Conservation (phyloP, 2,113 vertebrate genomes). For the Bambusicola thoracicus region DNA sequence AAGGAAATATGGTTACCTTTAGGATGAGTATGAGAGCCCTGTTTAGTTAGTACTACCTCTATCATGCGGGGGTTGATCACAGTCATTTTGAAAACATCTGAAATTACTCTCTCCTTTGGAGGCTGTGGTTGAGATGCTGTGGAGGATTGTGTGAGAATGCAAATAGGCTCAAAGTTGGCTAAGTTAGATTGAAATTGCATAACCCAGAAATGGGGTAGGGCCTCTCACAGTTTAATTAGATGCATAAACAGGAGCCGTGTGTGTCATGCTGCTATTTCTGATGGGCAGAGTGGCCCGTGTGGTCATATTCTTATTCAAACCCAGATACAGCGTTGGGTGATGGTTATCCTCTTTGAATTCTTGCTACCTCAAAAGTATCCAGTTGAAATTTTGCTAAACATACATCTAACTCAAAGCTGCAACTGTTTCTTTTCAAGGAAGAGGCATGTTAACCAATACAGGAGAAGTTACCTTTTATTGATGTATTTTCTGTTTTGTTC, state of each 20-base stretch:
- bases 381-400: background rate
- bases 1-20: background rate
- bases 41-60: background rate
- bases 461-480: background rate
- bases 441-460: background rate
- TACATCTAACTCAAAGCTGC: background rate
- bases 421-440: background rate
- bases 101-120: background rate
- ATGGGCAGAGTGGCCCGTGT: accelerated
- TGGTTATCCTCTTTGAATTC: background rate
- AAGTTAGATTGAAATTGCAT: background rate
- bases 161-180: background rate
- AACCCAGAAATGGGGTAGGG: background rate
- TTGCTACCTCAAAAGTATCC: background rate
- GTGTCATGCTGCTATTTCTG: background rate
- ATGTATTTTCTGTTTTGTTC: background rate
- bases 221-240: background rate
- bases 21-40: background rate
- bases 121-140: background rate
- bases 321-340: background rate
- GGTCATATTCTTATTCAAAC: background rate
- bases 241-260: background rate
- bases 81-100: background rate
- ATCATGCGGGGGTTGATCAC: background rate
- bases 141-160: background rate